A percentile compares a stretch with the other conserved stretches of the same genome.
phyloP scores from a whole-genome alignment of 2,888 invertebrate genomes.

The Habroteleia sp. region DNA sequence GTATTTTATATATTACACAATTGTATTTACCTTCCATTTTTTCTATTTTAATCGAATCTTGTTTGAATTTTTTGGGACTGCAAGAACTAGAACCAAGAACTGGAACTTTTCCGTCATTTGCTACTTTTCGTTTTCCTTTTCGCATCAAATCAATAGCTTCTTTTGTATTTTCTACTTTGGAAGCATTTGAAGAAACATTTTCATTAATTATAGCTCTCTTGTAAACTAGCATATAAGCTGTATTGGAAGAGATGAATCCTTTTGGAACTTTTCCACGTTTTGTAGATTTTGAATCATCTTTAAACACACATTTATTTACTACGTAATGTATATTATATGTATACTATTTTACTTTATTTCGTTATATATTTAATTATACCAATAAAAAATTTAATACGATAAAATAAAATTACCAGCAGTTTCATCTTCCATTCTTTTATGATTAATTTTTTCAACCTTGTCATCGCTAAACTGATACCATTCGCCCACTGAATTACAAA shows the following conservation, averaged over 20 bases:
- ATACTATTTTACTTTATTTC: no score
- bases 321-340: no score
- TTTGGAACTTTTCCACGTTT: slow-evolving; percentile 79
- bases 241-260: slow-evolving; percentile 82
- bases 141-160: slow-evolving; percentile 64
- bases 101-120: slow-evolving; percentile 39
- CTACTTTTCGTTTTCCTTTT: slow-evolving; percentile 66
- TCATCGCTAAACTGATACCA: slow-evolving; percentile 87
- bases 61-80: slow-evolving; percentile 60
- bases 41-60: slow-evolving; percentile 18
- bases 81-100: slow-evolving; percentile 10
- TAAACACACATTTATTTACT: no score
- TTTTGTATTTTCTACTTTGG: slow-evolving; percentile 62
- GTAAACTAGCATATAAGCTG: slow-evolving; percentile 86
- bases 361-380: neutral
- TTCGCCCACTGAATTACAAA: slow-evolving; percentile 80
- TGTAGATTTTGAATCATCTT: slow-evolving; percentile 73
- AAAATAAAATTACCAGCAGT: slow-evolving; percentile 70
- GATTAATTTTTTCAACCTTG: slow-evolving; percentile 81
- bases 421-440: slow-evolving; percentile 79
- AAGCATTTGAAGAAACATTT: slow-evolving; percentile 42
- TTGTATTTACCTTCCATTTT: slow-evolving; percentile 36
- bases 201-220: slow-evolving; percentile 70
- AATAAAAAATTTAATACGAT: neutral
- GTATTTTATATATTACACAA: no score